A percentile compares a stretch with the other conserved stretches of the same genome.
These are phyloP conservation scores for Pristis pectinata DNA, from an alignment of 2,797 vertebrate genomes.

Conservation along the genomic window DNA sequence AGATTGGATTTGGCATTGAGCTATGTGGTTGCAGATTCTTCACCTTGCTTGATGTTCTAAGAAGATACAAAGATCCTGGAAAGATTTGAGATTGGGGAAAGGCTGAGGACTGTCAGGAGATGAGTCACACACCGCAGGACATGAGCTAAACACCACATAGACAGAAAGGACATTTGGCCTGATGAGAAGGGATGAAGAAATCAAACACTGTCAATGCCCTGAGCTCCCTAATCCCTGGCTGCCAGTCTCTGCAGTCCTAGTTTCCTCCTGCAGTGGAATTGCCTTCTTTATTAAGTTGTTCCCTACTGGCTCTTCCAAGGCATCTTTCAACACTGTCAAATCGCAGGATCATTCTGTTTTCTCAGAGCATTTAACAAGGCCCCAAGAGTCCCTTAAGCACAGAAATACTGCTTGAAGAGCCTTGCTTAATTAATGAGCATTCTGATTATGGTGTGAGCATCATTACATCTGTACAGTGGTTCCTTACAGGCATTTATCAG, in stretches of 20 bases:
- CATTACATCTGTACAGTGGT: not conserved
- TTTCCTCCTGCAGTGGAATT: not conserved
- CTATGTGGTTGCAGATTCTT: no score
- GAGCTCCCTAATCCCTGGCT: not conserved
- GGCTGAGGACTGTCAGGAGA: no score
- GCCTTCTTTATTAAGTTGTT: not conserved
- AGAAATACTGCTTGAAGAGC: not conserved
- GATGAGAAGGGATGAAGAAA: not conserved
- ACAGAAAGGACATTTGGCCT: not conserved
- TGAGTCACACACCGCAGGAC: no score
- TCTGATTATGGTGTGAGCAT: not conserved
- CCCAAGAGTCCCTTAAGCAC: not conserved
- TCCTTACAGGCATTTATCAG: not conserved
- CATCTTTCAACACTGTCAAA: not conserved
- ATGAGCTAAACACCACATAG: no score
- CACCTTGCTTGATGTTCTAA: no score
- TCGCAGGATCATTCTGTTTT: no score
- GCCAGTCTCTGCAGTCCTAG: not conserved
- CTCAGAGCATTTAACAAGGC: no score
- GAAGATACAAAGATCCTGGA: no score
- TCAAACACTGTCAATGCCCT: not conserved
- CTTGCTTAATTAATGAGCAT: not conserved
- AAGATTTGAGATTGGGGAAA: no score
- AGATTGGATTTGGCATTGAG: no score
- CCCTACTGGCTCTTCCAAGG: not conserved